A percentile compares a stretch with the other conserved stretches of the same genome.
Evolutionary conservation across 2,888 invertebrate species (phyloP).

Genomic region (Cerceris ruficornis): DNA sequence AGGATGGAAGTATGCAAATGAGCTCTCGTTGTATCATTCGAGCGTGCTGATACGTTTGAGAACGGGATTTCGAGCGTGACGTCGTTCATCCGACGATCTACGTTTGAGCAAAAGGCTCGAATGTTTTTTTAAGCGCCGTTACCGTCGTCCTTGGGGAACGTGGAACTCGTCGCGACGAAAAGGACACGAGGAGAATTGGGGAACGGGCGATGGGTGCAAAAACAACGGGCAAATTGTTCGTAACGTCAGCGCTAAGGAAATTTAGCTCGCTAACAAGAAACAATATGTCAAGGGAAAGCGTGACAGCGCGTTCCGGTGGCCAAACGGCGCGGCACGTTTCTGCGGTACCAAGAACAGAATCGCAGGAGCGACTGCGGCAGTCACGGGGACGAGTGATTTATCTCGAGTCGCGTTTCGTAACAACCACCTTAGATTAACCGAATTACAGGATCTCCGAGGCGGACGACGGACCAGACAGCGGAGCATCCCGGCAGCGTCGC

Average conservation of each 20-base stretch:
- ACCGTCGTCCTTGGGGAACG: no score
- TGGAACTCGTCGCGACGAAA: no score
- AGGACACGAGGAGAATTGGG: no score
- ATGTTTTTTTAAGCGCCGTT: no score
- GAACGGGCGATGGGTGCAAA: no score
- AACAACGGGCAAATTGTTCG: no score
- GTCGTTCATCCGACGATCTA: no score
- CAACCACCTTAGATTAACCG: constrained; percentile 78
- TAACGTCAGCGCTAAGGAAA: no score
- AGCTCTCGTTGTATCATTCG: constrained; percentile 60
- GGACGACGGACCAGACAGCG: constrained; percentile 13
- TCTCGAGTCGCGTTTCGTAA: constrained; percentile 71
- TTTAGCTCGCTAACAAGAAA: not conserved
- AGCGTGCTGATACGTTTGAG: constrained; percentile 5
- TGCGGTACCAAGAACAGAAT: constrained; percentile 38
- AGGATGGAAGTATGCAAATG: constrained; percentile 67
- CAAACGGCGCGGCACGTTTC: constrained; percentile 17
- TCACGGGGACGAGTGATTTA: constrained; percentile 75
- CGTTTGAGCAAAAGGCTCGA: no score
- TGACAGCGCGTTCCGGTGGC: constrained; percentile 16
- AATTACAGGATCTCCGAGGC: constrained; percentile 73
- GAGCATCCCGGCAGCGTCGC: constrained; percentile 27
- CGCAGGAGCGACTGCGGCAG: constrained; percentile 54
- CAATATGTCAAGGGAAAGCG: constrained; percentile 4
- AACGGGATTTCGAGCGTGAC: no score